Conservation (phyloP, 2,113 vertebrate species). For the Nesogale talazaci region DNA sequence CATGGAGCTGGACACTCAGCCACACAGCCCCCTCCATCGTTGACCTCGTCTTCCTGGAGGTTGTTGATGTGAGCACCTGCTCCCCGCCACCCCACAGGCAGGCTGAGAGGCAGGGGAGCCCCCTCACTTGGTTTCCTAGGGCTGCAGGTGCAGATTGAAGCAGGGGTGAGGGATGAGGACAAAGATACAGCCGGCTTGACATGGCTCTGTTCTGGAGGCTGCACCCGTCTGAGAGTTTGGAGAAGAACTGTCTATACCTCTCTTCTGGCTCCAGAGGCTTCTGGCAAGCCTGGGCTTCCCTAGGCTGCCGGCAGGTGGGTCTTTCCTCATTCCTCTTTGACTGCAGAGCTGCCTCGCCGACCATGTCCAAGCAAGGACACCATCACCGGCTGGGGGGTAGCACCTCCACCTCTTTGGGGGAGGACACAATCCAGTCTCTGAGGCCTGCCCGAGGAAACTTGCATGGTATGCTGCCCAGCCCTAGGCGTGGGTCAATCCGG, state of each 20-base stretch:
- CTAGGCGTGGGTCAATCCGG: not conserved
- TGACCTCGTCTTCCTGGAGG: not conserved
- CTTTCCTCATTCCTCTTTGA: not conserved
- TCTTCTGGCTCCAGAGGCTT: not conserved
- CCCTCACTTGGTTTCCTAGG: not conserved
- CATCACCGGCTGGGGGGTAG: not conserved
- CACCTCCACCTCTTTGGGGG: not conserved
- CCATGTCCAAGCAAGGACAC: not conserved
- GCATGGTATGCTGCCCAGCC: not conserved
- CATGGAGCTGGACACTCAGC: no score
- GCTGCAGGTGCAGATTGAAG: not conserved
- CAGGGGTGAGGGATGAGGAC: no score
- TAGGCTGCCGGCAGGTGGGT: not conserved
- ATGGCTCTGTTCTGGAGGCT: not conserved
- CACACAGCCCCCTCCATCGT: not conserved
- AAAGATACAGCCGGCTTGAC: not conserved
- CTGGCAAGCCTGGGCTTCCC: not conserved
- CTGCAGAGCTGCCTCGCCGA: not conserved
- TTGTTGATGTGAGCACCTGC: not conserved
- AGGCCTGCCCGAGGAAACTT: not conserved
- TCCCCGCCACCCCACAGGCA: not conserved
- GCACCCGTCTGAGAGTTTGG: not conserved
- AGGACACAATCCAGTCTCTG: not conserved
- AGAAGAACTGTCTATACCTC: not conserved
- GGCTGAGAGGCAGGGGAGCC: not conserved